Conservation (phyloP, 2,797 vertebrate species). For the Nyctibius grandis region DNA sequence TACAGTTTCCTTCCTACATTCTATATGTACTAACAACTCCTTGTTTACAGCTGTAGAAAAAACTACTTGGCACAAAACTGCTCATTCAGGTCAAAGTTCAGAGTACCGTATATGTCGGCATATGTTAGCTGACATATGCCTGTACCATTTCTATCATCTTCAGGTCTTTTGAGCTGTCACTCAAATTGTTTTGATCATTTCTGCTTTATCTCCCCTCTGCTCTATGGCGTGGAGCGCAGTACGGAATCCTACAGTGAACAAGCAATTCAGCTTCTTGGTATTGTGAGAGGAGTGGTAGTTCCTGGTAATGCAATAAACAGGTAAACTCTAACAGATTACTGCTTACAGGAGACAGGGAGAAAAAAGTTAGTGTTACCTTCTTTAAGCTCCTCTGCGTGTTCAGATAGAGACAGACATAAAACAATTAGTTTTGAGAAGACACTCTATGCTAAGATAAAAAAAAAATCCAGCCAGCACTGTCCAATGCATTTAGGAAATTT, state of each 20-base stretch:
- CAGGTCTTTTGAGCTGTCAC: neutral
- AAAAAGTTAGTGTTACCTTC: slow-evolving; percentile 79
- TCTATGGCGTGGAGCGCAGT: neutral
- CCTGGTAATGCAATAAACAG: neutral
- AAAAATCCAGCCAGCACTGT: neutral
- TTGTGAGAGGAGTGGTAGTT: neutral
- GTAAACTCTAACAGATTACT: neutral
- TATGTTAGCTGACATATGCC: neutral
- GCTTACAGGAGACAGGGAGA: neutral
- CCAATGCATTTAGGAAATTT: neutral
- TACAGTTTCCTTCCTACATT: neutral
- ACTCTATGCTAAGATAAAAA: neutral
- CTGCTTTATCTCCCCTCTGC: neutral
- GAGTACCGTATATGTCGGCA: no score
- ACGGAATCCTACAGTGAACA: neutral
- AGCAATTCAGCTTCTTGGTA: neutral
- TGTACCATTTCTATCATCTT: neutral
- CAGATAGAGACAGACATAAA: slow-evolving; percentile 29
- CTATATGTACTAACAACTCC: neutral
- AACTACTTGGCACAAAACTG: neutral
- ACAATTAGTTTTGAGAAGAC: slow-evolving; percentile 35
- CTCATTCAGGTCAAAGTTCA: neutral
- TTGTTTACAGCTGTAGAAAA: neutral
- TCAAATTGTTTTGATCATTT: neutral
- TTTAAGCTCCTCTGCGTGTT: slow-evolving; percentile 87